phyloP scores from a whole-genome alignment of 2,113 vertebrate genomes.

The Oreotrochilus melanogaster region DNA sequence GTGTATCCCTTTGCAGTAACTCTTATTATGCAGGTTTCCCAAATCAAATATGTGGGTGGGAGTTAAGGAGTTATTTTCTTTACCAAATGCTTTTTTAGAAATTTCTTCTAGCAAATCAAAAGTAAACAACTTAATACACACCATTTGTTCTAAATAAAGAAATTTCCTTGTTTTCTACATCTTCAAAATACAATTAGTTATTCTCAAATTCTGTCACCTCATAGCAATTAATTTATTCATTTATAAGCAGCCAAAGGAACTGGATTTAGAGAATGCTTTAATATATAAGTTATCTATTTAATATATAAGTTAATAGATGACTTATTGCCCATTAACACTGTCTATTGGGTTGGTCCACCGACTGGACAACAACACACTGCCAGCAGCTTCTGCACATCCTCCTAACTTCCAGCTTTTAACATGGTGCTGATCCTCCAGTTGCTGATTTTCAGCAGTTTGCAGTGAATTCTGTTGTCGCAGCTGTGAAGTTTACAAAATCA shows the following conservation, averaged over 20 bases:
- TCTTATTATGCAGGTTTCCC: neutral
- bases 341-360: neutral
- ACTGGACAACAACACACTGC: neutral
- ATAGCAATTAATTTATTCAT: neutral
- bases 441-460: neutral
- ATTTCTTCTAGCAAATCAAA: neutral
- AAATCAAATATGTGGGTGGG: neutral
- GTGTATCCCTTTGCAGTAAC: neutral
- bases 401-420: neutral
- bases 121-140: neutral
- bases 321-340: neutral
- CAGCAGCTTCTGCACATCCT: neutral
- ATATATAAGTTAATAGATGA: too few species aligned
- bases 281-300: neutral
- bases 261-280: neutral
- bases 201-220: neutral
- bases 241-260: neutral
- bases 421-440: neutral
- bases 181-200: neutral
- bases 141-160: neutral
- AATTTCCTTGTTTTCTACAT: neutral
- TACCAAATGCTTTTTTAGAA: neutral
- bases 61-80: neutral
- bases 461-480: neutral
- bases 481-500: neutral